These are phyloP conservation scores for Parasteatoda lunata DNA, from an alignment of 2,888 invertebrate genomes.

Conservation along the genomic window DNA sequence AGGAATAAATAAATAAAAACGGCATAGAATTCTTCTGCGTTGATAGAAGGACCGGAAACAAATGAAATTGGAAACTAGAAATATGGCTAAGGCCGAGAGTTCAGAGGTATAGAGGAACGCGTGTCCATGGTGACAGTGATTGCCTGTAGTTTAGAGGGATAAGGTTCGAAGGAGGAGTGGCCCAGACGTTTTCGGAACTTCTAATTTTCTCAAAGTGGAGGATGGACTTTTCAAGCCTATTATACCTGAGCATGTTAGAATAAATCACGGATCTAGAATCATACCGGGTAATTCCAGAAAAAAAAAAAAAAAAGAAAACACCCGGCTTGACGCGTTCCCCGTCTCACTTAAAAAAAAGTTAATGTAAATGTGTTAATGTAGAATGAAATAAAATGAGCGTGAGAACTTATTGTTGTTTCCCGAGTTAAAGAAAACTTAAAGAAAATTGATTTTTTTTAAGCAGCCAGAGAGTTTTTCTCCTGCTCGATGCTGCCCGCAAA, in stretches of 20 bases:
- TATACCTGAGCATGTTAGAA: not conserved
- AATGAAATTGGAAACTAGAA: conserved; percentile 5
- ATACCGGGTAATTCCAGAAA: too few relatives aligned
- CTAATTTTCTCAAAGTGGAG: conserved; percentile 3
- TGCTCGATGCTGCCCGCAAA: too few relatives aligned
- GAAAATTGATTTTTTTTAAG: too few relatives aligned
- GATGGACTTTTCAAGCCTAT: conserved; percentile 5
- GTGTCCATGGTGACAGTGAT: not conserved
- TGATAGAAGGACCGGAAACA: not conserved
- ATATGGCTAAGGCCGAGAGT: conserved; percentile 2
- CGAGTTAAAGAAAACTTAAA: too few relatives aligned
- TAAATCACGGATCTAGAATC: too few relatives aligned
- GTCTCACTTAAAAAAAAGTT: too few relatives aligned
- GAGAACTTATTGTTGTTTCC: too few relatives aligned
- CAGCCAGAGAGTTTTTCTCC: too few relatives aligned
- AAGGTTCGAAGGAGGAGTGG: conserved; percentile 3
- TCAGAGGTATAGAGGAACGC: not conserved
- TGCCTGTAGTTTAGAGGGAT: not conserved
- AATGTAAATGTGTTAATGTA: too few relatives aligned
- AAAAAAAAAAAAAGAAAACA: too few relatives aligned
- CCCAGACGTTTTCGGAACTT: conserved; percentile 3
- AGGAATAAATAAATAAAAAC: not conserved
- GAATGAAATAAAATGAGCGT: too few relatives aligned
- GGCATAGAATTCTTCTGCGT: not conserved
- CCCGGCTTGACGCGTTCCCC: too few relatives aligned